phyloP scores from a whole-genome alignment of 2,888 invertebrate genomes.

The Drosophila borborema region DNA sequence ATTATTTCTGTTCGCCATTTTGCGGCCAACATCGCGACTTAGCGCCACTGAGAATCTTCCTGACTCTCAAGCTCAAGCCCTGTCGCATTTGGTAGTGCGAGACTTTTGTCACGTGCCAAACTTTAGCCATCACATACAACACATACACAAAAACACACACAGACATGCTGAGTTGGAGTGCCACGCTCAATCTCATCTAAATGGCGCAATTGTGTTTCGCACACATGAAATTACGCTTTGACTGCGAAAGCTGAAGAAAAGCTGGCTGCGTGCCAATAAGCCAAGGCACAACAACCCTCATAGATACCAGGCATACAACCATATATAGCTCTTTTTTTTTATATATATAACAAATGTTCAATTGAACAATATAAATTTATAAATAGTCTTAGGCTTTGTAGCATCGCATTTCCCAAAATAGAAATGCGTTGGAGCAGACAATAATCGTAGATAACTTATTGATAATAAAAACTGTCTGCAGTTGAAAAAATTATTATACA shows the following conservation, averaged over 20 bases:
- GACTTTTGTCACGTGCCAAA: conserved; percentile 78
- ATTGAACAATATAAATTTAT: neutral
- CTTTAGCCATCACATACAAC: conserved; percentile 51
- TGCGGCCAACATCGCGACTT: conserved; percentile 69
- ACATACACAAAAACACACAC: conserved; percentile 14
- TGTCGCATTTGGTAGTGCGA: neutral
- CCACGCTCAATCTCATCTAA: conserved; percentile 71
- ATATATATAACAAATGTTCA: neutral
- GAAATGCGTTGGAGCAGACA: too few species aligned
- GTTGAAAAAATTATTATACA: too few species aligned
- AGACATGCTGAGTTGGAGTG: conserved; percentile 11
- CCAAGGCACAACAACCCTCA: conserved; percentile 4
- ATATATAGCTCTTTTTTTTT: neutral
- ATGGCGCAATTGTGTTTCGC: conserved; percentile 77
- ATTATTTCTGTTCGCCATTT: conserved; percentile 75
- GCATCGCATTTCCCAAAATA: too few species aligned
- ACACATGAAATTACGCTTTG: conserved; percentile 64
- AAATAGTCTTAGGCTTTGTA: neutral
- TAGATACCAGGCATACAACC: too few species aligned
- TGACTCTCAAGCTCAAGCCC: neutral
- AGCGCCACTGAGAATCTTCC: conserved; percentile 26
- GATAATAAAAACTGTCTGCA: neutral
- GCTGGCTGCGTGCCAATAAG: conserved; percentile 42
- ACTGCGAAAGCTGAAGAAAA: conserved; percentile 8
- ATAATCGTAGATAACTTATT: neutral